Evolutionary conservation across 37 sponge, comb jelly and placozoan species (phyloP), one percentile per base, ranked within the genome.

Genomic region (Axinella damicornis): DNA sequence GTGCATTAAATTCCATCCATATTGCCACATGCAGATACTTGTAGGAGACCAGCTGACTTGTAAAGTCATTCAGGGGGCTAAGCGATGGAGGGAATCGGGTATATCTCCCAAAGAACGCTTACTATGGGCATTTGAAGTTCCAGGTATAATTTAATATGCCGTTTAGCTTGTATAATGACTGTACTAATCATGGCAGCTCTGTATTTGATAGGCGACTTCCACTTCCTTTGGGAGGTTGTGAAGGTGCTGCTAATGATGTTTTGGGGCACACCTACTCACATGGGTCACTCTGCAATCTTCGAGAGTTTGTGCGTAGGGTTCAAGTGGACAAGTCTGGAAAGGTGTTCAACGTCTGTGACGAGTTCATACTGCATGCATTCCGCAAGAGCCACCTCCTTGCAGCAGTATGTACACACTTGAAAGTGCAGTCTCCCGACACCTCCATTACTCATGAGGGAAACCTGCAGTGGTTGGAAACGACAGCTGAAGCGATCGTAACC

Each of bases 21-120:
- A 9, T 46, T 46, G 46, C 46, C 46, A 46, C 46, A 40, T 65
- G 18, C 32, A 69, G 62, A 31, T 82, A 32, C 27, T 76, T 56
- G 21, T 82, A 25, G 83, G 83, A 58, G 83, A 82, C 46, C 83
- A 82, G 56, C 55, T 69, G 56, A 74, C 67, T 19, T 37, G 58
- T 5, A 73, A 73, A 46, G 37, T 38, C 30, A 53, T 73, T 22
- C 22, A 54, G 53, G 53, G 28, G 2, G 31, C 39, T 6, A 69
- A 60, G 56, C 20, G 4, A 57, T 68, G 62, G 83, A 71, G 63
- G 33, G 33, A 38, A 28, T 20, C 63, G 34, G 71, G 54, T 18
- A 24, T 40, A 46, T 46, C 28, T 17, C 22, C n/a, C 5, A 38
- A 20, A 38, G 53, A 72, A 20, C 35, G 59, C 22, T 73, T 82